Evolutionary conservation across 2,888 invertebrate species (phyloP).

Genomic region (Leuctra nigra): DNA sequence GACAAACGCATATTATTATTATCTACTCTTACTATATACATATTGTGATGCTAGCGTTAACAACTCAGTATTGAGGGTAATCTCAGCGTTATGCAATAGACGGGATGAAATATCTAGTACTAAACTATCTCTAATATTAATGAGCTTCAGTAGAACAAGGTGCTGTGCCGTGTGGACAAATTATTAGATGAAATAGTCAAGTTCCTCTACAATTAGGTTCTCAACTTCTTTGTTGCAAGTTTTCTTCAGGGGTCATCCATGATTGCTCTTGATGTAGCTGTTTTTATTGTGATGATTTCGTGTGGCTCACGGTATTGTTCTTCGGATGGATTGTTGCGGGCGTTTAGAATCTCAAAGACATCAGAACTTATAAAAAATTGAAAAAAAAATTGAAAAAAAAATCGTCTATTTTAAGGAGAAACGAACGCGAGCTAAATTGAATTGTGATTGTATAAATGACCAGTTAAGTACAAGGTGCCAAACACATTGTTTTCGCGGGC

Average conservation of each 20-base stretch:
- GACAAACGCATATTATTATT: neutral
- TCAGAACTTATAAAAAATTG: too few species aligned
- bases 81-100: neutral
- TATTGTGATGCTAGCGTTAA: neutral
- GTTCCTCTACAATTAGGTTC: slow-evolving; percentile 26
- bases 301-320: too few species aligned
- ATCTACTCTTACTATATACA: too few species aligned
- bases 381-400: too few species aligned
- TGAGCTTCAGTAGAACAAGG: slow-evolving; percentile 27
- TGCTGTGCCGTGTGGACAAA: slow-evolving; percentile 24
- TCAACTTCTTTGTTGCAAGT: slow-evolving; percentile 23
- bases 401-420: too few species aligned
- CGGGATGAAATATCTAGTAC: neutral
- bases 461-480: slow-evolving; percentile 19
- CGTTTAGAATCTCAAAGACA: too few species aligned
- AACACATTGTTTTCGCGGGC: slow-evolving; percentile 13
- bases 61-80: slow-evolving; percentile 15
- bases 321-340: too few species aligned
- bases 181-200: slow-evolving; percentile 19
- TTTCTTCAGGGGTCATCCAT: slow-evolving; percentile 24
- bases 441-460: slow-evolving; percentile 18
- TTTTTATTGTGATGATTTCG: too few species aligned
- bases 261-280: too few species aligned
- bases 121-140: neutral
- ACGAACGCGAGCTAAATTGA: too few species aligned